These are phyloP conservation scores for Passerina amoena DNA, from an alignment of 2,113 vertebrate species.

Conservation along the genomic window DNA sequence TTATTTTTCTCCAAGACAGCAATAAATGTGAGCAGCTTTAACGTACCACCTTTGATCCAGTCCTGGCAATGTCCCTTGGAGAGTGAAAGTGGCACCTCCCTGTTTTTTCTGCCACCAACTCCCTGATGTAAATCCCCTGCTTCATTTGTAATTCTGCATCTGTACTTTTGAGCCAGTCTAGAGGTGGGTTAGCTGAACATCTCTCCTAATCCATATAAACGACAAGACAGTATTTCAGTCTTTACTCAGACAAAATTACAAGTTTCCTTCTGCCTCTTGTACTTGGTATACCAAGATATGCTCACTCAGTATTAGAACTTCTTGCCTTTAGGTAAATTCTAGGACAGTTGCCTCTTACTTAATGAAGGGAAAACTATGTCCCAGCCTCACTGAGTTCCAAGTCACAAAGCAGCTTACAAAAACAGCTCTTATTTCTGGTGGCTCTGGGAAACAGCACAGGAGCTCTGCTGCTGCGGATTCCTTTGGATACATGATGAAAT, in stretches of 20 bases:
- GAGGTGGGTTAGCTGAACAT: not conserved
- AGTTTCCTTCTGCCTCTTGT: not conserved
- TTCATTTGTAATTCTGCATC: not conserved
- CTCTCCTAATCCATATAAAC: not conserved
- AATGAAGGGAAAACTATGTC: not conserved
- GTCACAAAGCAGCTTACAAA: constrained; percentile 10
- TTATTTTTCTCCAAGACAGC: not conserved
- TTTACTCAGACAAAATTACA: not conserved
- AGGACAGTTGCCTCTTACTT: not conserved
- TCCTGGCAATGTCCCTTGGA: not conserved
- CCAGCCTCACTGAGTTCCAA: not conserved
- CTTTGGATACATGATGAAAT: not conserved
- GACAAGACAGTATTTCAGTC: not conserved
- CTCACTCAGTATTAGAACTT: not conserved
- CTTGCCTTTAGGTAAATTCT: not conserved
- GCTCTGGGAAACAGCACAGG: not conserved
- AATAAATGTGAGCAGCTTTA: not conserved
- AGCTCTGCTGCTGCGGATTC: not conserved
- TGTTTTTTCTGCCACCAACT: not conserved
- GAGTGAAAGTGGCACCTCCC: not conserved
- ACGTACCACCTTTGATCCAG: not conserved
- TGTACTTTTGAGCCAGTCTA: not conserved
- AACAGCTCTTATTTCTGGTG: not conserved
- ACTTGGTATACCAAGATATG: not conserved
- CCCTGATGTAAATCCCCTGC: not conserved